Percentiles rank a stretch among this genome's conserved stretches.
Evolutionary conservation across 2,888 invertebrate genomes (phyloP).

Genomic region (Tetragonisca angustula): DNA sequence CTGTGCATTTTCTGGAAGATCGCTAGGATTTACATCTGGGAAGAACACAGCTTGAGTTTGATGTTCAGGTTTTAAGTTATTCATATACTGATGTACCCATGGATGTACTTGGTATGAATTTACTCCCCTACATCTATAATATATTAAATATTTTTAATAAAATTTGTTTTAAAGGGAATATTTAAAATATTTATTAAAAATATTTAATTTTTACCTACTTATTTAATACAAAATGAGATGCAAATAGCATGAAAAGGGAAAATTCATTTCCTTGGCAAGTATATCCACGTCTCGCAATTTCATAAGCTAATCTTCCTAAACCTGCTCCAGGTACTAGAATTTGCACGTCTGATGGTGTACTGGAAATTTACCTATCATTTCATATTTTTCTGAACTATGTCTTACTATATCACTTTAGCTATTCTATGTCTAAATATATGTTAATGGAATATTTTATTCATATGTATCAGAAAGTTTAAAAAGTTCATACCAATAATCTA

Average conservation of each 20-base stretch:
- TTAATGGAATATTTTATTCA: constrained; percentile 1
- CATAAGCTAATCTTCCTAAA: constrained; percentile 96
- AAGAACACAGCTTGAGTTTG: constrained; percentile 92
- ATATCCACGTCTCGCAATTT: constrained; percentile 95
- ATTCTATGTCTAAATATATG: constrained; percentile 9
- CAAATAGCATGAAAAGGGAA: constrained; percentile 98
- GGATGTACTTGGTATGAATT: constrained; percentile 94
- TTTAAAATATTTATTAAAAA: not conserved
- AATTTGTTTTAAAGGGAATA: not conserved
- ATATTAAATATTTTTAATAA: constrained; percentile 40
- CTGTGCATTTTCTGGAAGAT: constrained; percentile 87
- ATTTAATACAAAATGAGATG: constrained; percentile 98
- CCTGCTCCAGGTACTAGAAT: constrained; percentile 99
- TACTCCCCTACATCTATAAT: constrained; percentile 85
- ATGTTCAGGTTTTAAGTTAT: constrained; percentile 92
- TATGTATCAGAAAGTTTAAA: constrained; percentile 5
- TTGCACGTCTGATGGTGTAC: constrained; percentile 86
- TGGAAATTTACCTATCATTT: constrained; percentile 78
- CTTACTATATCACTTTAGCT: constrained; percentile 23
- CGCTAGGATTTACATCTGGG: constrained; percentile 94
- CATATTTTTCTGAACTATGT: constrained; percentile 67
- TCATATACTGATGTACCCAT: constrained; percentile 97
- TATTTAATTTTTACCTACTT: constrained; percentile 84
- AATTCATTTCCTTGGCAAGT: constrained; percentile 99
- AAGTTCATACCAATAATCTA: constrained; percentile 85